Evolutionary conservation across 2,797 vertebrate genomes (phyloP).

Genomic region (Gorsachius magnificus): DNA sequence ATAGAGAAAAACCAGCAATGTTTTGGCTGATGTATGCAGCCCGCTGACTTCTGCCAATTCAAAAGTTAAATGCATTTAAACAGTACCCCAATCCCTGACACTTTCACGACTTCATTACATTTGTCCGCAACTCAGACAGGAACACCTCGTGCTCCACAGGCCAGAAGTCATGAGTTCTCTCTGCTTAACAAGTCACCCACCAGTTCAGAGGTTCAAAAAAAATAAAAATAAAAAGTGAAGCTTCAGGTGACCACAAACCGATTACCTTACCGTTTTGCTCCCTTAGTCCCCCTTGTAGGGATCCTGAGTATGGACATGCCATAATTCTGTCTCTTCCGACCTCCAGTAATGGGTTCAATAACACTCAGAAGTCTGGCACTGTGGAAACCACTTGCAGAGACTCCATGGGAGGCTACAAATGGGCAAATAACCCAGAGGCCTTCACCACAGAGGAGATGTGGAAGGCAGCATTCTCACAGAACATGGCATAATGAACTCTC

Average conservation of each 20-base stretch:
- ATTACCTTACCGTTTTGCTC: background rate
- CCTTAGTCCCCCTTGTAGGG: background rate
- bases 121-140: background rate
- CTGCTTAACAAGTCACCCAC: background rate
- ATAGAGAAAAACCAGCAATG: background rate
- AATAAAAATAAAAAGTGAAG: background rate
- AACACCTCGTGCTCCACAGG: background rate
- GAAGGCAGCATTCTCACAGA: background rate
- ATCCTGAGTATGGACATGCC: fast-evolving
- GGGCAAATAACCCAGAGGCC: background rate
- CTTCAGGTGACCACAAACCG: background rate
- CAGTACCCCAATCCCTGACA: background rate
- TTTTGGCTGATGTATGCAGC: background rate
- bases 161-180: background rate
- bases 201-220: background rate
- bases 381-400: background rate
- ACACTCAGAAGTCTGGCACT: background rate
- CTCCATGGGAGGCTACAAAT: background rate
- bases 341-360: background rate
- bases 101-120: background rate
- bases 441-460: background rate
- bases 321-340: background rate
- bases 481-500: fast-evolving
- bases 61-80: background rate
- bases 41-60: background rate